A percentile compares a stretch with the other conserved stretches of the same genome.
Evolutionary conservation across 2,888 invertebrate species (phyloP).

Genomic region (Agapetus fuscipes): DNA sequence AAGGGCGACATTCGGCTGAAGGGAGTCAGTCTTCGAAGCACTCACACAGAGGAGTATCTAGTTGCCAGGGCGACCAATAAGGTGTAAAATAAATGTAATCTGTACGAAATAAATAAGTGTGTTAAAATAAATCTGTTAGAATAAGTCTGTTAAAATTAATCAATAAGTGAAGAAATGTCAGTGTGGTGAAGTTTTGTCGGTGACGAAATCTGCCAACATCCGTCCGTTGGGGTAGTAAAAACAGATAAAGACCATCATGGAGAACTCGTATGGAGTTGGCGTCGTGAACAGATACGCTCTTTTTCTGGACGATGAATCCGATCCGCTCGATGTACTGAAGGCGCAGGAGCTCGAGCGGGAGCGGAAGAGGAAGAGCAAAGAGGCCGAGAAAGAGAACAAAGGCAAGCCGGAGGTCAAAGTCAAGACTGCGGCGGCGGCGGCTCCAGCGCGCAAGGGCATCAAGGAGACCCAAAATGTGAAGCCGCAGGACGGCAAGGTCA

Average conservation of each 20-base stretch:
- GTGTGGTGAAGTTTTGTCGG: slow-evolving; percentile 34
- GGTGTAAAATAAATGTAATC: too few relatives aligned
- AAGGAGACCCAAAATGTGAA: slow-evolving; percentile 57
- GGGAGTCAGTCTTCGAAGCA: too few relatives aligned
- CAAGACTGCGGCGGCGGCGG: slow-evolving; percentile 48
- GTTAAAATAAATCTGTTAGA: too few relatives aligned
- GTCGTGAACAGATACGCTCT: slow-evolving; percentile 79
- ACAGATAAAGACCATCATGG: slow-evolving; percentile 46
- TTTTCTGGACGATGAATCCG: slow-evolving; percentile 77
- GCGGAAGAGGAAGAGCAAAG: slow-evolving; percentile 72
- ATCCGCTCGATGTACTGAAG: slow-evolving; percentile 74
- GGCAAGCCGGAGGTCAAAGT: slow-evolving; percentile 48
- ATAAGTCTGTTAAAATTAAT: too few relatives aligned
- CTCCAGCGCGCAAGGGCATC: slow-evolving; percentile 44
- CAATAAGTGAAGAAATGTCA: slow-evolving; percentile 50
- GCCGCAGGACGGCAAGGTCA: slow-evolving; percentile 49
- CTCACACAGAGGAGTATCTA: too few relatives aligned
- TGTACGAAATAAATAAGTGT: too few relatives aligned
- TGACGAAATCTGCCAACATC: slow-evolving; percentile 56
- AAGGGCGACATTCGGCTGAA: too few relatives aligned
- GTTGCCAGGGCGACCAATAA: too few relatives aligned
- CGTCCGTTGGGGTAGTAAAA: slow-evolving; percentile 35
- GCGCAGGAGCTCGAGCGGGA: slow-evolving; percentile 73
- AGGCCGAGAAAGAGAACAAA: slow-evolving; percentile 72
- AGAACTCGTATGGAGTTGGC: slow-evolving; percentile 84